These are phyloP conservation scores for Drosophila pseudotakahashii DNA, from an alignment of 2,888 invertebrate species.

Conservation along the genomic window DNA sequence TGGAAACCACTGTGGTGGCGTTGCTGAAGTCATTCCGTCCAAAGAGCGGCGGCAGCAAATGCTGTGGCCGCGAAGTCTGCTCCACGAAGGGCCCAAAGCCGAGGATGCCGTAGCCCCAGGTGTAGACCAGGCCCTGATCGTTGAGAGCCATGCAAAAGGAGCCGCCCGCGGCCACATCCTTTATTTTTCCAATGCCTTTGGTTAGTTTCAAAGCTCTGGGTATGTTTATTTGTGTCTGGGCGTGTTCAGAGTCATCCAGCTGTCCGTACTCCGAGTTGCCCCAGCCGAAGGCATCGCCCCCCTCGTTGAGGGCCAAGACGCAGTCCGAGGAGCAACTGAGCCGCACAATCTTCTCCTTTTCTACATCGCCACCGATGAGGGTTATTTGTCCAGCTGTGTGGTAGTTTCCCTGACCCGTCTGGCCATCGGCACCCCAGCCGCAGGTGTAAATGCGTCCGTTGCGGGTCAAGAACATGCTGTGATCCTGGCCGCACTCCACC, in stretches of 20 bases:
- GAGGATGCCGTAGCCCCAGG: conserved; percentile 97
- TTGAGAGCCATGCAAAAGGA: conserved; percentile 93
- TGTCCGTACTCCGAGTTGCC: conserved; percentile 98
- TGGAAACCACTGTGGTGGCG: conserved; percentile 87
- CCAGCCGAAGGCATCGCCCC: conserved; percentile 97
- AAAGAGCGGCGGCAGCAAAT: conserved; percentile 92
- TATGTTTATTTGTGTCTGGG: conserved; percentile 87
- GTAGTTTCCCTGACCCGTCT: conserved; percentile 92
- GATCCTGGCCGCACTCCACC: conserved; percentile 94
- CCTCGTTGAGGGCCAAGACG: conserved; percentile 94
- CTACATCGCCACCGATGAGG: conserved; percentile 91
- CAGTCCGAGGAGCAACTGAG: conserved; percentile 93
- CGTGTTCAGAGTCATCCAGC: conserved; percentile 84
- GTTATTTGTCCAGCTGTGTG: conserved; percentile 87
- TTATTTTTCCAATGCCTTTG: conserved; percentile 89
- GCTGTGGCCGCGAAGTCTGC: conserved; percentile 87
- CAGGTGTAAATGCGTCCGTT: conserved; percentile 93
- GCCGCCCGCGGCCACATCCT: conserved; percentile 93
- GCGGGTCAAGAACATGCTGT: conserved; percentile 89
- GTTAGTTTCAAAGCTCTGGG: conserved; percentile 88
- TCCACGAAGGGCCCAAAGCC: conserved; percentile 94
- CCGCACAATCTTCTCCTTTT: conserved; percentile 91
- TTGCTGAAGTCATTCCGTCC: conserved; percentile 93
- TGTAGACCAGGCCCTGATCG: conserved; percentile 92
- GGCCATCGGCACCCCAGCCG: conserved; percentile 98